Base-by-base conservation (phyloP, 2,888 invertebrate genomes). In the Mesorhabditis sp. region DNA sequence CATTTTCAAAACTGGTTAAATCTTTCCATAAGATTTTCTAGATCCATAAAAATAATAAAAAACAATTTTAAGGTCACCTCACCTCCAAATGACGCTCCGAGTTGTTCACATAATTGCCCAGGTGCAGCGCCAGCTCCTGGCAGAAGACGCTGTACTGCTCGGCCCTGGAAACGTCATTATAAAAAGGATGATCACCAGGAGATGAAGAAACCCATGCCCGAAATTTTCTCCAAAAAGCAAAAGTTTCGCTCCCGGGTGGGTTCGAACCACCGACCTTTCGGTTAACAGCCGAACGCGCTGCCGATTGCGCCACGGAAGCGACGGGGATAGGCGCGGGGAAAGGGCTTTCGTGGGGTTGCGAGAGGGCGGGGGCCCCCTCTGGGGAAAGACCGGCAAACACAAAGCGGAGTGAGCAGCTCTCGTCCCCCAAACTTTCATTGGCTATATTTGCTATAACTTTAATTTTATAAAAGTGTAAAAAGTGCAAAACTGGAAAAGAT, bases 201-300 rank as follows among this genome's bases (percentile, higher is more conserved):
- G 58, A 13, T 7, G 28, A 62, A 62, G n/a, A 7, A 62, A 62
- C n/a, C 6, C 6, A 28, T 15, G 15, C 2, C 15, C 41, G 63
- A n/a, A n/a, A 62, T 62, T 62, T 2, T 3, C 15, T 28, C 28
- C 15, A 15, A 7, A 62, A 50, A 50, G n/a, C 7, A 72, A 76
- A 70, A 61, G 41, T 69, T 74, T 74, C 78, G 76, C 80, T 79
- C 80, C 81, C 79, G 82, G 82, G 81, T 82, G 82, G 82, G 79
- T 79, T 82, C 76, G 82, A 82, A 82, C 82, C 81, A 82, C 80
- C 82, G 80, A 82, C 82, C 82, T 82, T 82, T 82, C 82, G 82
- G 82, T 82, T 82, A 82, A 82, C 82, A 82, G 82, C 82, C 82
- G 82, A 82, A 82, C 82, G 82, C 82, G 82, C 82, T 82, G 76